phyloP scores from a whole-genome alignment of 2,888 invertebrate genomes.

The Lepeophtheirus nordmannii region DNA sequence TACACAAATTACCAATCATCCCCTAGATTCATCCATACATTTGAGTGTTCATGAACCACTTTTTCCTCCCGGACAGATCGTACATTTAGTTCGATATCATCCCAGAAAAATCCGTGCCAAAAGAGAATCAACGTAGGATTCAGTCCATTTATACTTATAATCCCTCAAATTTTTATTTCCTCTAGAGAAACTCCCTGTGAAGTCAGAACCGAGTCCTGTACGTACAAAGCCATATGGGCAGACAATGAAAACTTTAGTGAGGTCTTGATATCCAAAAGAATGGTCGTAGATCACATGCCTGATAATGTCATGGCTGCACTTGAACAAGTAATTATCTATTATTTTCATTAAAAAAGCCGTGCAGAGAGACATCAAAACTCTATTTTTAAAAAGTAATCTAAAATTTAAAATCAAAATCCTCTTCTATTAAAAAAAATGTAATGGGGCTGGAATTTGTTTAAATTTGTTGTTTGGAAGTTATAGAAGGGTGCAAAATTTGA shows the following conservation, averaged over 20 bases:
- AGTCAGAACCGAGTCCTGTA: neutral
- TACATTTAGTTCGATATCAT: constrained; percentile 70
- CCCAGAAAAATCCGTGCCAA: constrained; percentile 38
- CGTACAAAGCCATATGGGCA: constrained; percentile 74
- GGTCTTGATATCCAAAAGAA: constrained; percentile 70
- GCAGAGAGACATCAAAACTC: neutral
- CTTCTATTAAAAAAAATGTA: neutral
- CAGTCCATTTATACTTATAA: too few species aligned
- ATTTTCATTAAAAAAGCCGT: too few species aligned
- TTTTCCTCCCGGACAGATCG: constrained; percentile 67
- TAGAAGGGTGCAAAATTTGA: neutral
- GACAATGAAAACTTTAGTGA: constrained; percentile 68
- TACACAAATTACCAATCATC: constrained; percentile 25
- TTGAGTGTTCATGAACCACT: constrained; percentile 63
- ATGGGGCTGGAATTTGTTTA: neutral
- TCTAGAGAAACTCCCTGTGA: too few species aligned
- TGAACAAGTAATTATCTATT: constrained; percentile 50
- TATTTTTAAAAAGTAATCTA: neutral
- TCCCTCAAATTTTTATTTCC: too few species aligned
- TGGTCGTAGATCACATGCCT: constrained; percentile 63
- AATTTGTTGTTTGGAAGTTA: neutral
- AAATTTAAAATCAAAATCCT: neutral
- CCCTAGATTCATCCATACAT: constrained; percentile 46
- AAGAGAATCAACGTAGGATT: neutral
- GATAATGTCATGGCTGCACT: constrained; percentile 66